Conservation (phyloP, 2,797 vertebrate genomes). For the Meriones psammophilus region DNA sequence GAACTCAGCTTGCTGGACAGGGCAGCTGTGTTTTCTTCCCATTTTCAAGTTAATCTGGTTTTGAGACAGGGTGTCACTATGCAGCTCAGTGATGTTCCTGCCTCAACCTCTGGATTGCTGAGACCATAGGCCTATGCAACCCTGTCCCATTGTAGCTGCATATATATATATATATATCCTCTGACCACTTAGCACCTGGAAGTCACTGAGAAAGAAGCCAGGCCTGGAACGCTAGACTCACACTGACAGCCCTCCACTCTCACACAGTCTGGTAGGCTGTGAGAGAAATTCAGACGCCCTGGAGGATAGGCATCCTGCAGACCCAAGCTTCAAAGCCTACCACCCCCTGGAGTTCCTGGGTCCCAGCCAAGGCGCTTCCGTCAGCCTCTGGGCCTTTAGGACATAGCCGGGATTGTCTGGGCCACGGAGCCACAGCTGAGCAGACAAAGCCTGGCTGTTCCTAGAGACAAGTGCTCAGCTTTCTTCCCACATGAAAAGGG, state of each 20-base stretch:
- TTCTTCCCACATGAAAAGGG: slow-evolving; percentile 83
- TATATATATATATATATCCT: not conserved
- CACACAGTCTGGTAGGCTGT: not conserved
- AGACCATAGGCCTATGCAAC: not conserved
- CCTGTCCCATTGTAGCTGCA: not conserved
- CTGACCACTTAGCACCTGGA: not conserved
- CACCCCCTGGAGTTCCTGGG: slow-evolving; percentile 58
- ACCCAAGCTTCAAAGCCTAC: slow-evolving; percentile 40
- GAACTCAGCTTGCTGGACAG: not conserved
- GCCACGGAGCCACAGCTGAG: slow-evolving; percentile 63
- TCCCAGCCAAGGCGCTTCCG: slow-evolving; percentile 62
- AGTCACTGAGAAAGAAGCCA: not conserved
- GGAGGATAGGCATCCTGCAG: not conserved
- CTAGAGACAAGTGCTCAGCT: slow-evolving; percentile 82
- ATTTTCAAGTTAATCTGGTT: not conserved
- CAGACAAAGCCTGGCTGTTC: slow-evolving; percentile 81
- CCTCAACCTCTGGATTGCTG: not conserved
- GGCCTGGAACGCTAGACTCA: not conserved
- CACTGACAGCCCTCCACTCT: not conserved
- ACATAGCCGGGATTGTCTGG: slow-evolving; percentile 78
- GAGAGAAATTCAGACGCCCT: not conserved
- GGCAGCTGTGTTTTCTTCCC: not conserved
- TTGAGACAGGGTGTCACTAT: not conserved
- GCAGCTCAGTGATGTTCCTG: not conserved
- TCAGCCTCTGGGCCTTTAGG: slow-evolving; percentile 72